Evolutionary conservation across 2,797 vertebrate genomes (phyloP).

Genomic region (Taeniopygia guttata): DNA sequence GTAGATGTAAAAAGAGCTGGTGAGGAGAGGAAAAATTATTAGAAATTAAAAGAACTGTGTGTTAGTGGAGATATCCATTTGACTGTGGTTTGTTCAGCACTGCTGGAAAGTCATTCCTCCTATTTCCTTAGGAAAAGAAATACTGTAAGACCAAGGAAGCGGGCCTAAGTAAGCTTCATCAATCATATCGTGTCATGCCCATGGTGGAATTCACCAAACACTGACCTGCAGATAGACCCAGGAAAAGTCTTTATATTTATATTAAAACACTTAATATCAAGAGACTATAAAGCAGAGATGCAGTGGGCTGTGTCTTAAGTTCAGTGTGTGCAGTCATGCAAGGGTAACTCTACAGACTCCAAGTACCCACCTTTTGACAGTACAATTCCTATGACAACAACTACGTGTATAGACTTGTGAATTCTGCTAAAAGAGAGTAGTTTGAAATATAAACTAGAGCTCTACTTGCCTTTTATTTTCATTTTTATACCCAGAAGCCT

Average conservation of each 20-base stretch:
- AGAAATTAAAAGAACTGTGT: not conserved
- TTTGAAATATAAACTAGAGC: not conserved
- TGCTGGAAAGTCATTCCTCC: not conserved
- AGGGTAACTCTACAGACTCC: accelerated
- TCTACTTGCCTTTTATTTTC: not conserved
- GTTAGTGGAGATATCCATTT: not conserved
- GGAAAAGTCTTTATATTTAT: not conserved
- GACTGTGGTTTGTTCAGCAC: not conserved
- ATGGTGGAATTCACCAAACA: not conserved
- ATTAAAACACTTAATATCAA: not conserved
- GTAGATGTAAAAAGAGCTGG: not conserved
- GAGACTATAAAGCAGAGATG: not conserved
- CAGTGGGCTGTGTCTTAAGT: not conserved
- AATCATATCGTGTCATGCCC: not conserved
- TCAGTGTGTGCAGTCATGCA: not conserved
- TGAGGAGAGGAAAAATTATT: not conserved
- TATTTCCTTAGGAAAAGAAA: not conserved
- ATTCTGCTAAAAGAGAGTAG: not conserved
- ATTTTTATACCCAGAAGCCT: not conserved
- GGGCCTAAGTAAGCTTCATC: not conserved
- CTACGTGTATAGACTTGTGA: not conserved
- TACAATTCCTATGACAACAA: not conserved
- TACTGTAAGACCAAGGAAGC: not conserved
- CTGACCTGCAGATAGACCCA: not conserved
- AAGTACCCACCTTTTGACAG: not conserved